Evolutionary conservation across 2,113 vertebrate genomes (phyloP), one percentile per base, ranked within the genome.

Genomic region (Heterochromis multidens): DNA sequence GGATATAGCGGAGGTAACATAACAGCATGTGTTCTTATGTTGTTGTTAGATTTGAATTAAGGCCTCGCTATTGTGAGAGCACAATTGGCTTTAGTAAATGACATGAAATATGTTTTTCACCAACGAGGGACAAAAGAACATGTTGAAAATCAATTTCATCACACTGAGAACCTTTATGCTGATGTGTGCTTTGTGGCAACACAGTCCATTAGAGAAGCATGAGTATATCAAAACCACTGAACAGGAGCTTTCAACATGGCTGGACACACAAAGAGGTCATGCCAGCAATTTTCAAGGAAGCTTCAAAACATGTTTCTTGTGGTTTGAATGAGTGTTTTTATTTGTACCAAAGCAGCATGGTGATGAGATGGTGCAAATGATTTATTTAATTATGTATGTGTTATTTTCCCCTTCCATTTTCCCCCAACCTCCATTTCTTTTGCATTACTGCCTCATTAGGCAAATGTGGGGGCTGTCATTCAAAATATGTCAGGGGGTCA

Each of bases 71-170:
- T 59, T 80, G 61, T 57, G 43, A 21, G 49, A 52, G 25, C 60
- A n/a, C 37, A 77, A 19, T 79, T 56, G 46, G 29, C 84, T 77
- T 81, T 54, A 46, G 80, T 27, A 63, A 72, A 52, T 43, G 19
- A 87, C 70, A 23, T 74, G 23, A 79, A 63, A 58, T 86, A 74
- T 77, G 49, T 86, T 90, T 89, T 82, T 80, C 61, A 16, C 65
- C 85, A 84, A 87, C 54, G 57, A 67, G 31, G 37, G 62, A 83
- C 80, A 79, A 83, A 72, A 86, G 79, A 91, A 83, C 46, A 60
- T 35, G 27, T 57, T 84, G 70, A 29, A 91, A 92, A 92, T 95
- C 84, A 79, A 90, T 89, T 79, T 86, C 23, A 74, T 70, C 74
- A 70, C 65, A 74, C 77, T 12, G 65, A 85, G 82, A 81, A 77